Base-by-base conservation (phyloP, 92 coral and sea anemone genomes). In the Epizoanthus fatuus region DNA sequence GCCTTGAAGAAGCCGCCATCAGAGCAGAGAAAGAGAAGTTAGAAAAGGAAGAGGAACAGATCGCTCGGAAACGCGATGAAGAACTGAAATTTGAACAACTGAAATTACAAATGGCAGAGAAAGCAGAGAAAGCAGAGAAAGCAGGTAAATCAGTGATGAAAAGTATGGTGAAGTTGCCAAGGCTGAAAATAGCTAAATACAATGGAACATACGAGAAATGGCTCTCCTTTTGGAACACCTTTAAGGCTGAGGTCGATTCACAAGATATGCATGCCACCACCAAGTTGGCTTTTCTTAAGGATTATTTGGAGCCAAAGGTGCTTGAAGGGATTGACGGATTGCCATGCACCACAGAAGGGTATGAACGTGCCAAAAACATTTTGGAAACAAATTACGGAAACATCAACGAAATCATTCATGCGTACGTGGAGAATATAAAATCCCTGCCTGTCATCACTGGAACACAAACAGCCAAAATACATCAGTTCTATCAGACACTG, bases 271-370 rank as follows among this genome's bases (percentile, higher is more conserved):
- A 81, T 20, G 72, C 91, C 7, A 73, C 68, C 47, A 58, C 83
- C 54, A 87, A 87, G 58, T 87, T 87, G 47, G 75, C 83, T 29
- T 81, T 70, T 72, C 45, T 70, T 3, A 87, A 87, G 40, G 84
- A 64, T 71, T 66, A 60, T 15, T 42, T 85, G 5, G 75, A 39
- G 39, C 75, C 83, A 4, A 47, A 64, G 44, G 79, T 86, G 83
- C 71, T 13, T 63, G 64, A 63, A 59, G 84, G 54, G 69, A 75
- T 86, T 0, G 84, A 84, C 20, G 87, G 59, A 42, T 45, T 83
- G 40, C 87, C 72, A 16, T 38, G 69, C 15, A 83, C 35, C 38
- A 54, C 55, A 35, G 69, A 83, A 13, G 86, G 44, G 2, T 81
- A 81, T 25, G 60, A 70, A 72, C 71, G 63, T 29, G 87, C 60